A percentile compares a stretch with the other conserved stretches of the same genome.
Evolutionary conservation across 1,140 invertebrate species (phyloP).

Genomic region (Caerostris darwini): DNA sequence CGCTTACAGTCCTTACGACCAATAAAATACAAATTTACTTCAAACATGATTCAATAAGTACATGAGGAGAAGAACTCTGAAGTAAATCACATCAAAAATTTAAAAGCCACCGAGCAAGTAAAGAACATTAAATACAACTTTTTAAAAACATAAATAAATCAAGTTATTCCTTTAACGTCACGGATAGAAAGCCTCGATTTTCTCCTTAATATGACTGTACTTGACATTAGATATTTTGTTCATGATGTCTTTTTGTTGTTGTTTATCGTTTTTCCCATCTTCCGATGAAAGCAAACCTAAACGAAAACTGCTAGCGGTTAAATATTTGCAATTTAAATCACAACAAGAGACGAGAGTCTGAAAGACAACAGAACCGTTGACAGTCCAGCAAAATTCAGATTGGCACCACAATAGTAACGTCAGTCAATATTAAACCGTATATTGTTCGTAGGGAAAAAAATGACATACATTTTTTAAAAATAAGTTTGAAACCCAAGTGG

Average conservation of each 20-base stretch:
- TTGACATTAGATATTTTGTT: conserved; percentile 7
- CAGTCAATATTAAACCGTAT: conserved; percentile 36
- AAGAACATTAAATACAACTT: background rate
- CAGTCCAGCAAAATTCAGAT: conserved; percentile 36
- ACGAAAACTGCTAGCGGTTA: conserved; percentile 31
- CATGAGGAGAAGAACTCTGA: too few relatives aligned
- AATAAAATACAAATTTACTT: too few relatives aligned
- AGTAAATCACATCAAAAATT: background rate
- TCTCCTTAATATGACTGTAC: conserved; percentile 9
- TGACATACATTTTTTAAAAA: conserved; percentile 4
- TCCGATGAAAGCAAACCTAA: background rate
- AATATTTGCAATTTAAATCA: conserved; percentile 74
- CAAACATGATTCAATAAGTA: too few relatives aligned
- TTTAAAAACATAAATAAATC: background rate
- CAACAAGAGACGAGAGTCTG: conserved; percentile 2
- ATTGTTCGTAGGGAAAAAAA: conserved; percentile 22
- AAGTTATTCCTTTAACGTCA: background rate
- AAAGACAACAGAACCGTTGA: conserved; percentile 48
- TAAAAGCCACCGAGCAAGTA: background rate
- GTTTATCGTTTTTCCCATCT: conserved; percentile 8
- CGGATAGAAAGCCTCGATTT: background rate
- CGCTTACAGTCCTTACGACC: too few relatives aligned
- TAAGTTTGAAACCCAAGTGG: background rate
- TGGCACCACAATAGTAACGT: conserved; percentile 48
- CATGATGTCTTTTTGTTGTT: conserved; percentile 28